Evolutionary conservation across 1,140 invertebrate genomes (phyloP).

Genomic region (Latrodectus geometricus): DNA sequence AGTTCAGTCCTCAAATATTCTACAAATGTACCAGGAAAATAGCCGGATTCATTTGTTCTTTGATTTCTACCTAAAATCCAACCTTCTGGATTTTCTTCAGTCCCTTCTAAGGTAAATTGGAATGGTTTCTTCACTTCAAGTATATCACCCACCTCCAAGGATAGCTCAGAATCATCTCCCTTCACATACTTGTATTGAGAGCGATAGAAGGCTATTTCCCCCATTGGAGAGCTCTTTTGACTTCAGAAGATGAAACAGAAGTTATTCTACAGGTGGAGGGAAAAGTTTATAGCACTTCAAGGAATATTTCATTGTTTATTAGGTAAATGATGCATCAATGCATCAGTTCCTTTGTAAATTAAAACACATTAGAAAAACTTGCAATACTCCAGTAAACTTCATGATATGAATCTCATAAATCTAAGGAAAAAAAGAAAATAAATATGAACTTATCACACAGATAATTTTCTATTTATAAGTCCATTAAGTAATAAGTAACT

Average conservation of each 20-base stretch:
- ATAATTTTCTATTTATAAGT: no score
- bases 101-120: conserved; percentile 63
- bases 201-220: conserved; percentile 61
- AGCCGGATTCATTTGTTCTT: conserved; percentile 64
- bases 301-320: conserved; percentile 5
- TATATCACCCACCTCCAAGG: conserved; percentile 60
- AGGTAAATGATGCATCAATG: no score
- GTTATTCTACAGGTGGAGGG: conserved; percentile 23
- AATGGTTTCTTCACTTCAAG: conserved; percentile 64
- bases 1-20: conserved; percentile 55
- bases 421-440: no score
- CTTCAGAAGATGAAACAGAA: background rate
- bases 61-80: conserved; percentile 64
- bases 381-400: no score
- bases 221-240: conserved; percentile 35
- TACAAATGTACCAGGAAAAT: conserved; percentile 64
- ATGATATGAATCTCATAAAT: no score
- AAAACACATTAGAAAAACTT: no score
- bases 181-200: conserved; percentile 60
- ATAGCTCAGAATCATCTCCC: conserved; percentile 56
- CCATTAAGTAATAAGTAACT: no score
- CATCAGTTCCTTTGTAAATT: no score
- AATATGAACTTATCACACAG: no score
- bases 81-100: conserved; percentile 63
- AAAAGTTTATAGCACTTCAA: conserved; percentile 20